Percentiles rank a stretch among this genome's conserved stretches.
These are phyloP conservation scores for Vimba vimba DNA, from an alignment of 2,113 vertebrate species.

Conservation along the genomic window DNA sequence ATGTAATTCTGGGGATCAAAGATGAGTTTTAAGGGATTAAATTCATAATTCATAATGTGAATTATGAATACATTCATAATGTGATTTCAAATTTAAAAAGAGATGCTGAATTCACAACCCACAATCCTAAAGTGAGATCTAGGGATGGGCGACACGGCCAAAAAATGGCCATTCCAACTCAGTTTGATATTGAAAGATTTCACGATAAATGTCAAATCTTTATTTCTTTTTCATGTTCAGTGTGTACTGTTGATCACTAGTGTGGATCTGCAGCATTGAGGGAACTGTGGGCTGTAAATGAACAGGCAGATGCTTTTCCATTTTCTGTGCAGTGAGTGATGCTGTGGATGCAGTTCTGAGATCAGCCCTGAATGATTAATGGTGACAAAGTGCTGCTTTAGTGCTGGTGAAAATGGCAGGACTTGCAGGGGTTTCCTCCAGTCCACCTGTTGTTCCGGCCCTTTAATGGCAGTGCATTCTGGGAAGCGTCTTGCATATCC, in stretches of 20 bases:
- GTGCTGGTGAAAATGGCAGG: not conserved
- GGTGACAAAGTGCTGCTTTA: constrained; percentile 34
- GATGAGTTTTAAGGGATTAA: too few relatives aligned
- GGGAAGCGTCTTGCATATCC: not conserved
- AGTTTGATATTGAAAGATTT: too few relatives aligned
- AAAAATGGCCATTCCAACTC: too few relatives aligned
- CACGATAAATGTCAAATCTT: too few relatives aligned
- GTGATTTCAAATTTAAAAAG: not conserved
- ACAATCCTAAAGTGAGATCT: not conserved
- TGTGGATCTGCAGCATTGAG: not conserved
- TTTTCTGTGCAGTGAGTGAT: constrained; percentile 14
- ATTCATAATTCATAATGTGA: not conserved
- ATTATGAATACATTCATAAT: not conserved
- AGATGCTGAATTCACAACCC: not conserved
- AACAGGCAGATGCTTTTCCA: constrained; percentile 10
- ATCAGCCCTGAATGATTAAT: constrained; percentile 36
- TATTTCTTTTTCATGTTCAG: too few relatives aligned
- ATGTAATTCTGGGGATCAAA: too few relatives aligned
- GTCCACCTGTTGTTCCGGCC: not conserved
- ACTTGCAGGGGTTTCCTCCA: not conserved
- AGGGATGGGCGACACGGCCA: too few relatives aligned
- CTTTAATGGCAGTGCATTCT: constrained; percentile 3
- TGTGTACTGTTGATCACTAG: not conserved
- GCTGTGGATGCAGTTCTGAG: not conserved
- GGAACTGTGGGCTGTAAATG: constrained; percentile 10